Base-by-base conservation (phyloP, 2,797 vertebrate species). In the Trachops cirrhosus region DNA sequence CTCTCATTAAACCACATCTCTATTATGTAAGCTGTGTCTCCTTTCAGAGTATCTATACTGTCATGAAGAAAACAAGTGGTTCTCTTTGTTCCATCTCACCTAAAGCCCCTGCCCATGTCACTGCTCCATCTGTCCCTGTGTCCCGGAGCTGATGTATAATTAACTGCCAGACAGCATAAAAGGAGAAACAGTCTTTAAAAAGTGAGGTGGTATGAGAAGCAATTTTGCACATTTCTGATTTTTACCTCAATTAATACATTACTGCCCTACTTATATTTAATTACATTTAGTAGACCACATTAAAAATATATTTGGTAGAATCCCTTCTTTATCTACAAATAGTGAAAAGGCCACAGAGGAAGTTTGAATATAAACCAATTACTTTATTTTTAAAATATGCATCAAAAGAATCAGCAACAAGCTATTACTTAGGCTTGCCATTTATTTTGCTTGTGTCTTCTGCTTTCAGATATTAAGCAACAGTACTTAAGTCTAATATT, bases 1-100 rank as follows among this genome's bases (percentile, higher is more conserved):
- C 73, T 98, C 98, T 96, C 92, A 95, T 93, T 96, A 95, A 88
- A 95, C 74, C 92, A 97, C 91, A 96, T 73, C 82, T 74, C 41
- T 37, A n/a, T 57, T 75, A 86, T 50, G 68, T 0, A 24, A 95
- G 94, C 37, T 39, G 54, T n/a, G 46, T 91, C 37, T 67, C 37
- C 73, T 88, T 90, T 75, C 89, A 64, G 80, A 46, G 18, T 96
- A 22, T 80, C 29, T 59, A 26, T 18, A 48, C 14, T 15, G 96
- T 96, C 39, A 39, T 29, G 50, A 77, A 83, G 74, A 68, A 85
- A 79, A 59, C 48, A 32, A 67, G n/a, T 11, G 52, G 67, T 22
- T 86, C 29, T 92, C 64, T 86, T 86, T 91, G 26, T 24, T 83
- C 24, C 5, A 0, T 44, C 15, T 92, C 54, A 21, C 84, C n/a